Evolutionary conservation across 2,113 vertebrate genomes (phyloP).

Genomic region (Nycticebus coucang): DNA sequence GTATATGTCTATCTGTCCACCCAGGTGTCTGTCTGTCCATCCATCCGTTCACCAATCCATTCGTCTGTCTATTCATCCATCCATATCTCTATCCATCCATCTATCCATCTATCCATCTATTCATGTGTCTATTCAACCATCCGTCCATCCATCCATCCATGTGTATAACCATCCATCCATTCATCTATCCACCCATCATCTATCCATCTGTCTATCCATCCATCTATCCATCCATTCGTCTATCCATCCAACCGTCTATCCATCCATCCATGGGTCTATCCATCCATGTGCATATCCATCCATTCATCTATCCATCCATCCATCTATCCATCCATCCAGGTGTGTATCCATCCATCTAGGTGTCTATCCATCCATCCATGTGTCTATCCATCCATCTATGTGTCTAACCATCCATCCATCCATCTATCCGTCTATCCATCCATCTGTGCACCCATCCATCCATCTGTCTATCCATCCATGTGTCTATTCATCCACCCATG

Average conservation of each 20-base stretch:
- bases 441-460: too few species aligned
- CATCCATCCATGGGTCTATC: accelerated
- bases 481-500: neutral
- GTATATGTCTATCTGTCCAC: neutral
- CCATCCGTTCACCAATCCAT: too few species aligned
- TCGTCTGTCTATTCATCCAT: too few species aligned
- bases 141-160: too few species aligned
- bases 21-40: too few species aligned
- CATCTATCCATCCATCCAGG: too few species aligned
- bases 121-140: neutral
- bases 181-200: accelerated
- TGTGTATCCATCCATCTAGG: neutral
- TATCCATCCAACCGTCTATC: too few species aligned
- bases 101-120: neutral
- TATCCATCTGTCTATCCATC: too few species aligned
- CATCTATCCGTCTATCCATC: neutral
- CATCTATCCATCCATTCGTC: neutral
- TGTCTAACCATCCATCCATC: too few species aligned
- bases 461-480: neutral
- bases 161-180: accelerated
- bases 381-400: neutral
- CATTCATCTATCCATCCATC: neutral
- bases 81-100: too few species aligned
- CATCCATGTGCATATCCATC: accelerated
- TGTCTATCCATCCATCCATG: neutral